Base-by-base conservation (phyloP, 2,888 invertebrate genomes). In the Liposcelis brunnea region DNA sequence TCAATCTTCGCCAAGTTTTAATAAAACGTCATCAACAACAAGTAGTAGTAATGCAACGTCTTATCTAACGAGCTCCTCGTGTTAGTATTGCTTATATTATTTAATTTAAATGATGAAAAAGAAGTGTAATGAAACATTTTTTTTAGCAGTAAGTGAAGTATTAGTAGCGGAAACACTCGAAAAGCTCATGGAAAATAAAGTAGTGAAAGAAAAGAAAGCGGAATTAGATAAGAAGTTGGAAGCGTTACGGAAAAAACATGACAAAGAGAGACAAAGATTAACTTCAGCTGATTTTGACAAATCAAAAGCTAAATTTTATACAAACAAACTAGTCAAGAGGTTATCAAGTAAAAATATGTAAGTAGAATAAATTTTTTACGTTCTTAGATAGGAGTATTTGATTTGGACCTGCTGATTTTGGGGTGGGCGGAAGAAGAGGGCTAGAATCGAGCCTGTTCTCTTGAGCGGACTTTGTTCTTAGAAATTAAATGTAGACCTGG, bases 191-290 rank as follows among this genome's bases (percentile, higher is more conserved):
- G 80, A 81, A 4, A 75, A 79, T 58, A 93, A 93, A 62, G 59
- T 75, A 35, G 85, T 89, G 11, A 76, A 77, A 46, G 90, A 91
- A 55, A 86, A 87, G 58, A 74, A 79, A 36, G 58, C 74, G 1
- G 91, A 93, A 60, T 64, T 91, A 52, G 85, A 90, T 46, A 86
- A 90, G 58, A 91, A 93, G 58, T 61, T 94, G 46, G 89, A 91
- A 54, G 70, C 76, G 21, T 59, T 93, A 47, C 70, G 80, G 45
- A 79, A 84, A 58, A 87, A 86, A 55, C 80, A 81, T 56, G 85
- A 85, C 53, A 84, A 85, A 63, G 70, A 61, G 49, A 60, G 51
- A 45, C 49, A 51, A 34, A 42, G 10, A 12, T 2, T 15, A 40
- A 21, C n/a, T 35, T 15, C 53, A 49, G 18, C 12, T 18, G 32